Base-by-base conservation (phyloP, 2,797 vertebrate species). In the Neoniphon sammara region DNA sequence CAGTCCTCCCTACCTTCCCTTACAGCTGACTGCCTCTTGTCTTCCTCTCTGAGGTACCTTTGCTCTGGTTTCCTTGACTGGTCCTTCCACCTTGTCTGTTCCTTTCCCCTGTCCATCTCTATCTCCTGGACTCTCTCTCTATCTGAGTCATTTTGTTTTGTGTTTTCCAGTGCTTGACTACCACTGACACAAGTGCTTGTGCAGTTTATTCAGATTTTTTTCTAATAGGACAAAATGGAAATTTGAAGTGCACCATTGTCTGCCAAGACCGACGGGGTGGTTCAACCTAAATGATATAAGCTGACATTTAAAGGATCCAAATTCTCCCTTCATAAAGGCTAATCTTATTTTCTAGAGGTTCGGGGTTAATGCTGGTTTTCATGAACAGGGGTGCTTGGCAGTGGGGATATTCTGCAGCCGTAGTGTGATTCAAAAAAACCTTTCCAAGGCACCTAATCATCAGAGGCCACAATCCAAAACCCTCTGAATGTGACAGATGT, bases 41-140 rank as follows among this genome's bases (percentile, higher is more conserved):
- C 73, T 71, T 67, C 52, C 67, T 81, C 83, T 81, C 75, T 53
- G 62, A 80, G 75, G 77, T 81, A 62, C 65, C 52, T 87, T 80
- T 34, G 64, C 60, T 82, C 69, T 81, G 52, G 60, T 66, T 71
- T 66, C 73, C 77, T 70, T 76, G 75, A 80, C 71, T 77, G 68
- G 78, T 81, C 18, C 70, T 79, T 73, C 68, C 63, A 66, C 68
- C 70, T 80, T 77, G 52, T 70, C 73, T 70, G 52, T 68, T 58
- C 20, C 58, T 21, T n/a, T 20, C 31, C 34, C n/a, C 34, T 10
- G 12, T 36, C 23, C 17, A 42, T 44, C 10, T 23, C 18, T 18
- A 3, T 61, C 21, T 59, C 27, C 50, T 10, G 11, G 30, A 12
- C 34, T 23, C 34, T 23, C 23, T 60, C 15, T 55, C 6, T 30